Conservation (phyloP, 2,888 invertebrate genomes). For the Colletes collaris region DNA sequence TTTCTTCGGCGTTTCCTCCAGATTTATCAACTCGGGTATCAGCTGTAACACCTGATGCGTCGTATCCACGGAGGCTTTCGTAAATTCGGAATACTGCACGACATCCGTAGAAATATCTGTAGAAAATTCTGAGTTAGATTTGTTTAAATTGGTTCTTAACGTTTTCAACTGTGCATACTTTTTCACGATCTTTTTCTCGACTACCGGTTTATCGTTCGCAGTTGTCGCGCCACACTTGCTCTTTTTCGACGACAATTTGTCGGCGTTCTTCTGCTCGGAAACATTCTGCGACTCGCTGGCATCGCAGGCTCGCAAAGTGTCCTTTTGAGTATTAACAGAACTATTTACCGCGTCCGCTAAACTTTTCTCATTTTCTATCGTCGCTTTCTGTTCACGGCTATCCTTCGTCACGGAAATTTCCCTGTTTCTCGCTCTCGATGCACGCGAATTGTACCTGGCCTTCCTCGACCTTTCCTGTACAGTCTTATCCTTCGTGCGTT, state of each 20-base stretch:
- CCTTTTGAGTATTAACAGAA: not conserved
- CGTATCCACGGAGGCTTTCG: constrained; percentile 60
- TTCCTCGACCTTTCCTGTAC: constrained; percentile 17
- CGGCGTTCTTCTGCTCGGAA: not conserved
- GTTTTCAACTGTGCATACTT: constrained; percentile 77
- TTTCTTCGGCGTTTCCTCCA: constrained; percentile 78
- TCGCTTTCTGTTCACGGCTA: not conserved
- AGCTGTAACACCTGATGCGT: constrained; percentile 51
- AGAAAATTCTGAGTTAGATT: constrained; percentile 27
- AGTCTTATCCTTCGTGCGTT: not conserved
- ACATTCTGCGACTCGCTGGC: not conserved
- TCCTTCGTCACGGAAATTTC: not conserved
- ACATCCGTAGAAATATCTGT: constrained; percentile 5
- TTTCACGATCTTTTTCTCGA: constrained; percentile 68
- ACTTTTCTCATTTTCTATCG: not conserved
- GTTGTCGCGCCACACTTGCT: not conserved
- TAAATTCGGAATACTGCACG: constrained; percentile 31
- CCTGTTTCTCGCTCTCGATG: constrained; percentile 9
- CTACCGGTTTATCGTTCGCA: not conserved
- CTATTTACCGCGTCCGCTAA: not conserved
- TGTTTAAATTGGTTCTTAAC: constrained; percentile 72
- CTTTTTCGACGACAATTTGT: not conserved
- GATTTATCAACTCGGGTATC: constrained; percentile 67
- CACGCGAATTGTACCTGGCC: constrained; percentile 13
- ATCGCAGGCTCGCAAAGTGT: not conserved